A percentile compares a stretch with the other conserved stretches of the same genome.
phyloP scores from a whole-genome alignment of 2,888 invertebrate species.

The Cantharis lateralis region DNA sequence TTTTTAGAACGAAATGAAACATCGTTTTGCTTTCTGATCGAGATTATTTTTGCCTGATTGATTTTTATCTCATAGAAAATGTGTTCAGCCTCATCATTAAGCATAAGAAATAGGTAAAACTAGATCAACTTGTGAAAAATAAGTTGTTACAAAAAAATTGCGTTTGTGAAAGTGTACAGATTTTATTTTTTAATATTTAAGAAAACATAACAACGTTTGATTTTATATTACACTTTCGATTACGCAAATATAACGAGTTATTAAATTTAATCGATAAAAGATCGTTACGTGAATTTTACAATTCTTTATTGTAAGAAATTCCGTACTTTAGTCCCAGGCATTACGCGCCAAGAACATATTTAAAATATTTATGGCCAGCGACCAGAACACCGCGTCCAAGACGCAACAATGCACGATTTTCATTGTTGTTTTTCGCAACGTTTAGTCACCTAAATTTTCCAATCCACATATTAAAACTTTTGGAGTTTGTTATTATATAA shows the following conservation, averaged over 20 bases:
- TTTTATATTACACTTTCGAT: neutral
- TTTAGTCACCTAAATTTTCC: too few species aligned
- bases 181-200: neutral
- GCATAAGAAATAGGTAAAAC: neutral
- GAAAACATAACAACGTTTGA: neutral
- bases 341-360: neutral
- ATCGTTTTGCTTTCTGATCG: conserved; percentile 5
- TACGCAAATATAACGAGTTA: neutral
- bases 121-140: neutral
- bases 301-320: neutral
- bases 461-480: too few species aligned
- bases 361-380: neutral
- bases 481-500: too few species aligned
- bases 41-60: conserved; percentile 1
- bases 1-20: neutral
- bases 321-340: neutral
- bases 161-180: neutral
- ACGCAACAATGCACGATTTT: too few species aligned
- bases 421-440: too few species aligned
- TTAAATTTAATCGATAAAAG: neutral
- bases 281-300: neutral
- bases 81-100: neutral
- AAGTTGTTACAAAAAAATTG: neutral
- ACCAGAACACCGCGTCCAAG: too few species aligned
- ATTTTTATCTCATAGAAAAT: neutral